Conservation (phyloP, 2,797 vertebrate genomes). For the Enteromius unitaeniatus region DNA sequence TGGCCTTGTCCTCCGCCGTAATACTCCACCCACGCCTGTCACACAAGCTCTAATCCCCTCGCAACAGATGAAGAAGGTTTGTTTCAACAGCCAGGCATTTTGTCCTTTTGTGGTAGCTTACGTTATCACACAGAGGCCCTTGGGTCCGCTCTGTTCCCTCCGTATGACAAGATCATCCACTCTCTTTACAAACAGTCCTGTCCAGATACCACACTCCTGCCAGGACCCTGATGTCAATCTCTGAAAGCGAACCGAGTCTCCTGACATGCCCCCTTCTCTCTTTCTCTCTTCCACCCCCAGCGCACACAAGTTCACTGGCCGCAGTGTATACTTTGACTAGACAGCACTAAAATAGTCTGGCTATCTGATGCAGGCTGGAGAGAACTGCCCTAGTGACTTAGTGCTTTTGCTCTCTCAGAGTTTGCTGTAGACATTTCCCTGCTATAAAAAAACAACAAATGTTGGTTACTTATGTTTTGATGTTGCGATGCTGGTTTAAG, state of each 20-base stretch:
- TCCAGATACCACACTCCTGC: slow-evolving; percentile 3
- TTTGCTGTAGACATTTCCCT: neutral
- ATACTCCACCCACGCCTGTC: slow-evolving; percentile 49
- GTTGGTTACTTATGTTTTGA: no score
- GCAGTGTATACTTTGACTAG: slow-evolving; percentile 54
- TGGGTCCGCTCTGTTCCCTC: slow-evolving; percentile 37
- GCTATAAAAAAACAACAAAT: no score
- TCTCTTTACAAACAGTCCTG: slow-evolving; percentile 27
- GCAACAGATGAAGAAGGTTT: slow-evolving; percentile 72
- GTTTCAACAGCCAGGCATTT: slow-evolving; percentile 73
- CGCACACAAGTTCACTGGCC: slow-evolving; percentile 39
- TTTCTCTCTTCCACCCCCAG: slow-evolving; percentile 22
- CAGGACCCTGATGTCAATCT: slow-evolving; percentile 17
- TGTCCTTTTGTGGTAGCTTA: slow-evolving; percentile 76
- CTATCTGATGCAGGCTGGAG: slow-evolving; percentile 27
- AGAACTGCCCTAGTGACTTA: slow-evolving; percentile 33
- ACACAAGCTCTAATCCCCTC: slow-evolving; percentile 67
- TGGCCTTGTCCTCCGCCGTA: slow-evolving; percentile 47
- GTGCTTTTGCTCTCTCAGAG: neutral
- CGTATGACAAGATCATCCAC: slow-evolving; percentile 29
- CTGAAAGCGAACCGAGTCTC: slow-evolving; percentile 1
- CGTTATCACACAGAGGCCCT: slow-evolving; percentile 20
- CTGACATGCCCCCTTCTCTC: slow-evolving; percentile 10
- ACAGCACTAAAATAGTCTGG: slow-evolving; percentile 46
- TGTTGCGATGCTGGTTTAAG: no score